Conservation (phyloP, 2,888 invertebrate species). For the Nematopogon swammerdamellus region DNA sequence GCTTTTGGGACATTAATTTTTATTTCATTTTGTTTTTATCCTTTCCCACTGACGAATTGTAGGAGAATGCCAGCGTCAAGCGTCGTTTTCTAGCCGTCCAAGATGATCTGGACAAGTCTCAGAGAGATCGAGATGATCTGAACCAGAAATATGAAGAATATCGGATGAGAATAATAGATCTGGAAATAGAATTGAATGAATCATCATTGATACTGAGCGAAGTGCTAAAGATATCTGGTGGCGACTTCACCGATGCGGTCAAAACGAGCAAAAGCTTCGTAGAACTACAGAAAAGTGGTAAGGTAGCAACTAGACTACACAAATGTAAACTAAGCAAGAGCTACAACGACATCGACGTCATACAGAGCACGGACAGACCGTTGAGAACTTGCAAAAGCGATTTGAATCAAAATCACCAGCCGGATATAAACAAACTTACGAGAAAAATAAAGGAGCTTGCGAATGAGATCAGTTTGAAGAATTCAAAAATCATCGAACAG, state of each 20-base stretch:
- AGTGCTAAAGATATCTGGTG: slow-evolving; percentile 42
- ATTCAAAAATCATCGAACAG: slow-evolving; percentile 52
- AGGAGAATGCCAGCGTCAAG: slow-evolving; percentile 16
- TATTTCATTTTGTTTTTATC: slow-evolving; percentile 31
- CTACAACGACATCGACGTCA: slow-evolving; percentile 33
- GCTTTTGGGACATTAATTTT: slow-evolving; percentile 24
- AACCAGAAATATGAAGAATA: slow-evolving; percentile 37
- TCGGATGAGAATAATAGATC: slow-evolving; percentile 45
- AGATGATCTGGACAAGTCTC: slow-evolving; percentile 29
- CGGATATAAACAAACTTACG: slow-evolving; percentile 30
- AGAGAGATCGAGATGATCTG: slow-evolving; percentile 31
- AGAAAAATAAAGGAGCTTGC: slow-evolving; percentile 40
- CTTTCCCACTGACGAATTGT: slow-evolving; percentile 36
- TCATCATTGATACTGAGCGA: slow-evolving; percentile 51
- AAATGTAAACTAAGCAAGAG: slow-evolving; percentile 46
- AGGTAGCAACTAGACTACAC: slow-evolving; percentile 56
- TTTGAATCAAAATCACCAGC: slow-evolving; percentile 9
- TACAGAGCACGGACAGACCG: slow-evolving; percentile 19
- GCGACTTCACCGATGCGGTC: slow-evolving; percentile 29
- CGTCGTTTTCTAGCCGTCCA: background rate
- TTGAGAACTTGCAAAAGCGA: slow-evolving; percentile 15
- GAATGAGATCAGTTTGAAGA: slow-evolving; percentile 46
- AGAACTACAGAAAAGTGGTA: slow-evolving; percentile 55
- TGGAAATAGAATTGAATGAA: slow-evolving; percentile 52
- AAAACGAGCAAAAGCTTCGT: slow-evolving; percentile 45